phyloP scores from a whole-genome alignment of 1,140 invertebrate species.

The Theocolax elegans region DNA sequence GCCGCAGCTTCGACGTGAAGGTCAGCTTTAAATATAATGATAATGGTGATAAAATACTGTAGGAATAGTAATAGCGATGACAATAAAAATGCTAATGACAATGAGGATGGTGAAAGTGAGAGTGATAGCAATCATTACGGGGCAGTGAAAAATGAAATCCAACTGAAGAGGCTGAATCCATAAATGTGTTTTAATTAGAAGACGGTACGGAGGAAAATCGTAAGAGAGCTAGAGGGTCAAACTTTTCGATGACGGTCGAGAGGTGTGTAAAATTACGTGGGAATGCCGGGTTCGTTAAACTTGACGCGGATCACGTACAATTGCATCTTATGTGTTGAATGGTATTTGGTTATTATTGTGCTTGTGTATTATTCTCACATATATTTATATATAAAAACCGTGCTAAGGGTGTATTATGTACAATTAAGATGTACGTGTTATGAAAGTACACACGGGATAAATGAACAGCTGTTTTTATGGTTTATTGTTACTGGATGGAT shows the following conservation, averaged over 20 bases:
- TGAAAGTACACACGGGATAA: not conserved
- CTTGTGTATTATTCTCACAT: too few relatives aligned
- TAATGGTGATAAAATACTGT: too few relatives aligned
- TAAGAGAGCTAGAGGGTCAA: not conserved
- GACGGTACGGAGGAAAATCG: not conserved
- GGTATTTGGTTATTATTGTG: too few relatives aligned
- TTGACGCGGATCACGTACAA: too few relatives aligned
- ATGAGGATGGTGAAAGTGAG: not conserved
- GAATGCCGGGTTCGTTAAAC: too few relatives aligned
- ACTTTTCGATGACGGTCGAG: too few relatives aligned
- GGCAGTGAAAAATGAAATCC: not conserved
- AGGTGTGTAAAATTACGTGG: too few relatives aligned
- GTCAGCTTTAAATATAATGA: not conserved
- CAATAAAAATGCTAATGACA: not conserved
- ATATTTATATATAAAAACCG: too few relatives aligned
- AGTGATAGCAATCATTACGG: not conserved
- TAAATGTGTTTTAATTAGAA: too few relatives aligned
- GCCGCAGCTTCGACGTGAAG: not conserved
- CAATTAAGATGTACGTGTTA: not conserved
- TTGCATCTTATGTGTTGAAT: too few relatives aligned
- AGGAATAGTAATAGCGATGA: slow-evolving; percentile 10
- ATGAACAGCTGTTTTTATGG: not conserved
- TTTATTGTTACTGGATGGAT: not conserved
- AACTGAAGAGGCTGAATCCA: too few relatives aligned
- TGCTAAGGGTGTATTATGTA: not conserved